Evolutionary conservation across 2,113 vertebrate genomes (phyloP).

Genomic region (Illadopsis cleaveri): DNA sequence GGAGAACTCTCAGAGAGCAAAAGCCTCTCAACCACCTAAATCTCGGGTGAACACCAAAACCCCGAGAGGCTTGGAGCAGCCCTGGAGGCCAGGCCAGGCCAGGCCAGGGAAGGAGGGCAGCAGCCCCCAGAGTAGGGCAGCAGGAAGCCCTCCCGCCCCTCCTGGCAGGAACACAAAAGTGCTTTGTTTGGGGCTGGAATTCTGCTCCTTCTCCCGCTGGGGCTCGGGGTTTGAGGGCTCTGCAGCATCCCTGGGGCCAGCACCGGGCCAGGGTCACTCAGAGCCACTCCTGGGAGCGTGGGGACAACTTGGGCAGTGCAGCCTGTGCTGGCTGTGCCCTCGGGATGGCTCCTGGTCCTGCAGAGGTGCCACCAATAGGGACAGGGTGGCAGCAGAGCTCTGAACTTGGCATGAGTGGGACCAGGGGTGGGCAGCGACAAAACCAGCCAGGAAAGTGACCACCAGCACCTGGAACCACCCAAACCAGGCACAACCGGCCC

Average conservation of each 20-base stretch:
- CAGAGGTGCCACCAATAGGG: accelerated
- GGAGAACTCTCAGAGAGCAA: no score
- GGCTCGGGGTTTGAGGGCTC: accelerated
- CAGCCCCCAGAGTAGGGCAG: background rate
- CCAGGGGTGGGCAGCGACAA: background rate
- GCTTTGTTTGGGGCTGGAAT: background rate
- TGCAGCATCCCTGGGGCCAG: background rate
- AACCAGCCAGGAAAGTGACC: background rate
- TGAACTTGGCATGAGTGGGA: accelerated
- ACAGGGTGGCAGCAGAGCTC: background rate
- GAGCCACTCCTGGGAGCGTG: background rate
- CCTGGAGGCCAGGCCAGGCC: background rate
- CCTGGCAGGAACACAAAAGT: background rate
- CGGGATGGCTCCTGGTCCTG: accelerated
- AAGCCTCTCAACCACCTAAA: no score
- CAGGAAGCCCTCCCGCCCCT: background rate
- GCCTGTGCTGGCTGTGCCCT: accelerated
- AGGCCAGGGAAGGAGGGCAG: background rate
- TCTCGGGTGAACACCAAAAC: no score
- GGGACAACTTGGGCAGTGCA: background rate
- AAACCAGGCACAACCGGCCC: background rate
- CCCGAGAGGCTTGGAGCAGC: background rate
- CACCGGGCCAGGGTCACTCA: background rate
- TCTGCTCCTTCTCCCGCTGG: background rate
- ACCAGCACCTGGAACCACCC: background rate